phyloP scores from a whole-genome alignment of 1,140 invertebrate genomes.

The Whitmania pigra region DNA sequence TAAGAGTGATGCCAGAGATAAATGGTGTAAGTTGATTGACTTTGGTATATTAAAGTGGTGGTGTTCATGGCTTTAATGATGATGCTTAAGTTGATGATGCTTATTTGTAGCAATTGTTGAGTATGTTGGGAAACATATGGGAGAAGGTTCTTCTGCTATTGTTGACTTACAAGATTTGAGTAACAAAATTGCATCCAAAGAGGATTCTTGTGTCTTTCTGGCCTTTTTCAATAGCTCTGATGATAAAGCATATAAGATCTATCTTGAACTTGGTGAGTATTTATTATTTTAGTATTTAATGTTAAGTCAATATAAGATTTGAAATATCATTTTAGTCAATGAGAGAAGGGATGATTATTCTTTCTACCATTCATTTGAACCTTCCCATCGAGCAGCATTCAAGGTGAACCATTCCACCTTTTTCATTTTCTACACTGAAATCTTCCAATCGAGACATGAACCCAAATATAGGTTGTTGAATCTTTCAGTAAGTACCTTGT shows the following conservation, averaged over 20 bases:
- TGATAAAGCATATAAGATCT: conserved; percentile 38
- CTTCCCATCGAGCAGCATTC: conserved; percentile 30
- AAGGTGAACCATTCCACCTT: conserved; percentile 44
- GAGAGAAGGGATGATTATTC: conserved; percentile 41
- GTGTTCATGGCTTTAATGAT: neutral
- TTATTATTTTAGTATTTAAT: conserved; percentile 1
- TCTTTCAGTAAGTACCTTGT: too few species aligned
- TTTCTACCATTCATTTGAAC: conserved; percentile 33
- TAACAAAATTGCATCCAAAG: neutral
- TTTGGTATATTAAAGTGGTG: neutral
- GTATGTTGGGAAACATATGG: conserved; percentile 47
- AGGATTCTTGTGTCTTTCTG: neutral
- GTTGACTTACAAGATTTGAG: conserved; percentile 38
- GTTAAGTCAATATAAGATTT: conserved; percentile 15
- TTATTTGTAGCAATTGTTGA: conserved; percentile 42
- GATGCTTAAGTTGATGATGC: conserved; percentile 14
- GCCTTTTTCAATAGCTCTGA: conserved; percentile 45
- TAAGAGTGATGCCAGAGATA: conserved; percentile 65
- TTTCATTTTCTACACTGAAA: conserved; percentile 47
- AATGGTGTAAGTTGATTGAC: conserved; percentile 27
- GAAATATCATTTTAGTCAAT: conserved; percentile 39
- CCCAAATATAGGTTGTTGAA: conserved; percentile 35
- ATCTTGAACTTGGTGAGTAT: conserved; percentile 10
- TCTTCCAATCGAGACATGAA: conserved; percentile 49
- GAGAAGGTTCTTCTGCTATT: conserved; percentile 42